Evolutionary conservation across 2,113 vertebrate species (phyloP).

Genomic region (Xiphias gladius): DNA sequence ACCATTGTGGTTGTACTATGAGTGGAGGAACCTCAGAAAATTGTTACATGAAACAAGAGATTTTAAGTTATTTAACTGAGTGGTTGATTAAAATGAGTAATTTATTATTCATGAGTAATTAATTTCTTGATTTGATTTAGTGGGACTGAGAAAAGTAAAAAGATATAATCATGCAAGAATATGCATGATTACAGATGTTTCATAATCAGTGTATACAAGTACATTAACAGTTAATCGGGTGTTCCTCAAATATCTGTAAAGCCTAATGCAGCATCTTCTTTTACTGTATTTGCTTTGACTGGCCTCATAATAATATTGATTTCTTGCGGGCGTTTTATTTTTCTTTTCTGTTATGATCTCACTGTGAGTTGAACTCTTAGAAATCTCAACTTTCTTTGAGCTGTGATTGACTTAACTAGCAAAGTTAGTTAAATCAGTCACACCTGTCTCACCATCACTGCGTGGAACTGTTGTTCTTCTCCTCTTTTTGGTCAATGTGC

Average conservation of each 20-base stretch:
- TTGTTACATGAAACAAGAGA: background rate
- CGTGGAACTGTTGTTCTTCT: conserved; percentile 11
- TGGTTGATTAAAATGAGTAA: background rate
- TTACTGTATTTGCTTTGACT: conserved; percentile 11
- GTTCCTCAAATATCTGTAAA: background rate
- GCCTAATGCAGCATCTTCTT: background rate
- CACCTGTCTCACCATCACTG: conserved; percentile 5
- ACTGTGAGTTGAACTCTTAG: conserved; percentile 2
- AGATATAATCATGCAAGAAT: background rate
- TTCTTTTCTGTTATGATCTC: background rate
- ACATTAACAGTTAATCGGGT: background rate
- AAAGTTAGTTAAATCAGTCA: conserved; percentile 13
- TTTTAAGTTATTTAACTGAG: background rate
- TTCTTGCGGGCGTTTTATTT: background rate
- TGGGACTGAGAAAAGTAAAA: background rate
- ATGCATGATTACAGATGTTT: background rate
- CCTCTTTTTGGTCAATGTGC: conserved; percentile 24
- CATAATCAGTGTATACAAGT: background rate
- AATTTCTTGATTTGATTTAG: background rate
- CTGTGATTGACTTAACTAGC: conserved; percentile 13
- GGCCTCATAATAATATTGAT: background rate
- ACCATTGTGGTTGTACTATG: background rate
- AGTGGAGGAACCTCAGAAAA: background rate
- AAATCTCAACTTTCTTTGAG: conserved; percentile 41
- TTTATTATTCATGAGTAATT: too few species aligned